Evolutionary conservation across 2,113 vertebrate species (phyloP).

Genomic region (Formicarius rufipectus): DNA sequence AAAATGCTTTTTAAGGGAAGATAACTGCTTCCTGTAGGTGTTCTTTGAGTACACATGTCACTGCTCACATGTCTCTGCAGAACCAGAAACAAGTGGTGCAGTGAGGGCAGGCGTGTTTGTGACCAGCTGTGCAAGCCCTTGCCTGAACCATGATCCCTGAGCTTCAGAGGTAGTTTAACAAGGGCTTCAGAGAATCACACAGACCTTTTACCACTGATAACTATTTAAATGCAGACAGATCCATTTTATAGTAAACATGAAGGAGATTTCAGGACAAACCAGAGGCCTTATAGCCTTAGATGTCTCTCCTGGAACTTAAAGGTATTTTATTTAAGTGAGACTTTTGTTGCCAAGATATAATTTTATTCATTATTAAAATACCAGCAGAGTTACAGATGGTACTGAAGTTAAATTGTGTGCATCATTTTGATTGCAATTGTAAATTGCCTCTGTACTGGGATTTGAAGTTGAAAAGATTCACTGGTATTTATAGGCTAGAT

Average conservation of each 20-base stretch:
- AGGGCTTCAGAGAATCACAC: not conserved
- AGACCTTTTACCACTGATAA: not conserved
- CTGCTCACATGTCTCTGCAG: rapidly evolving
- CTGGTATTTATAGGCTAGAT: slow-evolving; percentile 71
- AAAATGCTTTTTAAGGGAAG: not conserved
- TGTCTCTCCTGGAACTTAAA: not conserved
- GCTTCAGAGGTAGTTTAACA: not conserved
- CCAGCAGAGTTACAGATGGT: slow-evolving; percentile 60
- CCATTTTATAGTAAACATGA: not conserved
- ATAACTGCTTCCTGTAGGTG: not conserved
- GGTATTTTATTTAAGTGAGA: slow-evolving; percentile 8
- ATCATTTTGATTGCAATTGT: slow-evolving; percentile 61
- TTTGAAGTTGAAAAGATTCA: slow-evolving; percentile 62
- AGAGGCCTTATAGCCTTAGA: not conserved
- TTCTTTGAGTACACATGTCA: not conserved
- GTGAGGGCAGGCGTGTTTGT: not conserved
- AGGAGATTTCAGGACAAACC: not conserved
- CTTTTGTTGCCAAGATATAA: slow-evolving; percentile 51
- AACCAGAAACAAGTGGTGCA: not conserved
- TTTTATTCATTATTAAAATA: slow-evolving; percentile 75
- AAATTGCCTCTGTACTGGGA: slow-evolving; percentile 61
- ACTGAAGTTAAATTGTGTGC: slow-evolving; percentile 62
- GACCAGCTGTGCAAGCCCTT: not conserved
- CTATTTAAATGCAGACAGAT: not conserved
- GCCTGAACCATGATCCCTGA: not conserved